These are phyloP conservation scores for Thereva nobilitata DNA, from an alignment of 2,888 invertebrate genomes.

Conservation along the genomic window DNA sequence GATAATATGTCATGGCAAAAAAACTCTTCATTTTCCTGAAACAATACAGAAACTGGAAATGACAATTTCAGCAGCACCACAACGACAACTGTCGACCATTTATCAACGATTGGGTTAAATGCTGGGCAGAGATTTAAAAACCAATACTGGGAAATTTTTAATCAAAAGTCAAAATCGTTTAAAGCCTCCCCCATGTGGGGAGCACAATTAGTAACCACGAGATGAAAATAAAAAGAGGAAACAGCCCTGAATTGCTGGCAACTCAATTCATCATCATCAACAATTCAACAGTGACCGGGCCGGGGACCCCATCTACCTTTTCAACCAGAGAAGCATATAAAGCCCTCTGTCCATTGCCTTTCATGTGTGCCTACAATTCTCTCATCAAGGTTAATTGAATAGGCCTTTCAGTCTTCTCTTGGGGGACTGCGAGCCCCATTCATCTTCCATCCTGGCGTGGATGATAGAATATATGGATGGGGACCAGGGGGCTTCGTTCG, in stretches of 20 bases:
- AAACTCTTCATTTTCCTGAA: too few species aligned
- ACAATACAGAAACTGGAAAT: too few species aligned
- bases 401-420: conserved; percentile 37
- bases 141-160: conserved; percentile 27
- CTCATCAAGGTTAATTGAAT: conserved; percentile 40
- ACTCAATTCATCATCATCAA: conserved; percentile 41
- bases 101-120: conserved; percentile 5
- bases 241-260: conserved; percentile 36
- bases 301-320: neutral
- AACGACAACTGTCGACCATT: too few species aligned
- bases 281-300: conserved; percentile 19
- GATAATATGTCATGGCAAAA: too few species aligned
- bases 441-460: conserved; percentile 27
- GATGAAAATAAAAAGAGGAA: conserved; percentile 38
- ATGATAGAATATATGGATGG: neutral
- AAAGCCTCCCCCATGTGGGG: conserved; percentile 36
- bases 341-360: conserved; percentile 26
- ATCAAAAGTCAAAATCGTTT: conserved; percentile 36
- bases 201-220: conserved; percentile 40
- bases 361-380: conserved; percentile 37
- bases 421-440: conserved; percentile 31
- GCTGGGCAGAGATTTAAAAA: conserved; percentile 19
- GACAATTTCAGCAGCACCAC: too few species aligned
- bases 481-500: too few species aligned
- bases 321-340: neutral